Evolutionary conservation across 37 sponge, comb jelly and placozoan species (phyloP).

Genomic region (Theonella swinhoei): DNA sequence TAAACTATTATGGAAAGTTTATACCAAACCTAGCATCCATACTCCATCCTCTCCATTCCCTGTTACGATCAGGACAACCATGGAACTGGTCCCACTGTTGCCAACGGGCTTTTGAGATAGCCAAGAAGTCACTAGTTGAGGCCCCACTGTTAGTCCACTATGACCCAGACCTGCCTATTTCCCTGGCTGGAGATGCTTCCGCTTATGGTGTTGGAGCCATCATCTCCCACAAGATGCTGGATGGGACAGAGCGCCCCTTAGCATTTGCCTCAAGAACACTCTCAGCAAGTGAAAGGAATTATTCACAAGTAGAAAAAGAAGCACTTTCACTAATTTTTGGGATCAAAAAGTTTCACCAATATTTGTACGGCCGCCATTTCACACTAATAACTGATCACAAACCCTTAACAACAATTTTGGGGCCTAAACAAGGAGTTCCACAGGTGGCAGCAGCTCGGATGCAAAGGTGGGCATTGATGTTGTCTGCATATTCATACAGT

Average conservation of each 20-base stretch:
- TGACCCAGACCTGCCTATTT: constrained; percentile 5
- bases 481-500: constrained; percentile 34
- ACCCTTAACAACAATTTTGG: constrained; percentile 29
- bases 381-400: constrained; percentile 43
- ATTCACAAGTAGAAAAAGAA: constrained; percentile 52
- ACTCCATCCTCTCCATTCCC: constrained; percentile 12
- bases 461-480: constrained; percentile 38
- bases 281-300: constrained; percentile 35
- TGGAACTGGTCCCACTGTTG: constrained; percentile 35
- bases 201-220: constrained; percentile 42
- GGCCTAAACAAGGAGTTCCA: constrained; percentile 37
- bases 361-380: constrained; percentile 61
- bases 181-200: constrained; percentile 40
- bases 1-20: constrained; percentile 49
- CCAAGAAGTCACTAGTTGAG: constrained; percentile 1
- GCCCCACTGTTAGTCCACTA: constrained; percentile 40
- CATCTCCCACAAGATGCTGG: constrained; percentile 23
- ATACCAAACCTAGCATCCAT: constrained; percentile 21
- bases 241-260: constrained; percentile 47
- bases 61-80: not conserved
- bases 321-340: constrained; percentile 25
- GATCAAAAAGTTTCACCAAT: constrained; percentile 30
- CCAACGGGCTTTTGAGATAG: constrained; percentile 10
- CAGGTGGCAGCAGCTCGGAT: constrained; percentile 34
- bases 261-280: constrained; percentile 57